Evolutionary conservation across 2,888 invertebrate genomes (phyloP).

Genomic region (Himalopsyche japonica): DNA sequence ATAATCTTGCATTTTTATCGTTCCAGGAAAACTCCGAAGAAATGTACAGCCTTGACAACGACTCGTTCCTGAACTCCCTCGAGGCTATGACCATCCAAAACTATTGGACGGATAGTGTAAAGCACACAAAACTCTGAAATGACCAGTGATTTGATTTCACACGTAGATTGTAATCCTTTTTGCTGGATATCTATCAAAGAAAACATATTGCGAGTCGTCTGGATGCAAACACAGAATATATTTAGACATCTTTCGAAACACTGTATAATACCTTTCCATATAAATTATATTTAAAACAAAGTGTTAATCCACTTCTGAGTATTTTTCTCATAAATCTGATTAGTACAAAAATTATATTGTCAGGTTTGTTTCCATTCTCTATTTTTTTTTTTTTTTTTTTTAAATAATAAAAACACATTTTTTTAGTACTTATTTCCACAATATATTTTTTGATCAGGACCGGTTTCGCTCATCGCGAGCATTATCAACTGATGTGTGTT

Average conservation of each 20-base stretch:
- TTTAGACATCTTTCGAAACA: background rate
- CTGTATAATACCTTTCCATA: background rate
- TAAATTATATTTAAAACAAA: background rate
- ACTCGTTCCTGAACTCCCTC: constrained; percentile 88
- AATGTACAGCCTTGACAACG: constrained; percentile 93
- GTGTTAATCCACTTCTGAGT: background rate
- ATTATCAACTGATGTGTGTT: too few relatives aligned
- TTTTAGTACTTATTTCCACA: too few relatives aligned
- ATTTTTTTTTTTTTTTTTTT: too few relatives aligned
- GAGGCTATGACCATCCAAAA: constrained; percentile 95
- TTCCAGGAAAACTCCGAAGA: constrained; percentile 90
- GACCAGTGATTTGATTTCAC: background rate
- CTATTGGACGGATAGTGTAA: constrained; percentile 91
- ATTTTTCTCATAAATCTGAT: background rate
- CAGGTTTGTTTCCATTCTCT: background rate
- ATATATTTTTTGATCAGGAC: too few relatives aligned
- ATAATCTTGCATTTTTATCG: constrained; percentile 27
- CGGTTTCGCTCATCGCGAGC: too few relatives aligned
- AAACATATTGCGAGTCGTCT: background rate
- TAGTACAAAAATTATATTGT: background rate
- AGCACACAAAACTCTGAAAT: constrained; percentile 82
- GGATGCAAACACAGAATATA: background rate
- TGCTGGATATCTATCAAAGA: constrained; percentile 4
- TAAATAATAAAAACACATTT: too few relatives aligned
- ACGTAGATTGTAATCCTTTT: background rate